Percentiles rank a stretch among this genome's conserved stretches.
Evolutionary conservation across 2,113 vertebrate genomes (phyloP).

Genomic region (Lepisosteus oculatus): DNA sequence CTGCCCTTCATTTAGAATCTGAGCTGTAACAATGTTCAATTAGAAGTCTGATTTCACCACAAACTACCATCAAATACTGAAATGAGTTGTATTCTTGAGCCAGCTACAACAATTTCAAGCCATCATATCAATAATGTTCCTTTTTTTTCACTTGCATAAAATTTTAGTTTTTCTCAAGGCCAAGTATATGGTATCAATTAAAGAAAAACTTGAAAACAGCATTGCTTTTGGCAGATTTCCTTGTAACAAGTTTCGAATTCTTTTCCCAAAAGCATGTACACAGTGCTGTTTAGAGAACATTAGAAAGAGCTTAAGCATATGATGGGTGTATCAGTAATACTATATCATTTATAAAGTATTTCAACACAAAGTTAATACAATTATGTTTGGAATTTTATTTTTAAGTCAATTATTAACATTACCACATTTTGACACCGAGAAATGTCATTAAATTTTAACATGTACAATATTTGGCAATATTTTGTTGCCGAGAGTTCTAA

Average conservation of each 20-base stretch:
- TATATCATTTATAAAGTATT: background rate
- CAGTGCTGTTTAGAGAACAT: slow-evolving; percentile 28
- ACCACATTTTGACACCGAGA: too few relatives aligned
- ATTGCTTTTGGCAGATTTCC: slow-evolving; percentile 38
- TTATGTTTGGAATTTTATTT: too few relatives aligned
- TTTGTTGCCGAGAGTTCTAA: too few relatives aligned
- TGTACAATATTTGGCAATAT: too few relatives aligned
- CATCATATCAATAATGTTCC: background rate
- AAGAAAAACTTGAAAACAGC: slow-evolving; percentile 31
- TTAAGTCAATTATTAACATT: too few relatives aligned
- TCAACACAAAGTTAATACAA: slow-evolving; percentile 35
- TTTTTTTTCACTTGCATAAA: slow-evolving; percentile 11
- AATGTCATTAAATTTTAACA: too few relatives aligned
- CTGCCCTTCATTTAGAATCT: slow-evolving; percentile 33
- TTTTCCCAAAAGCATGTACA: slow-evolving; percentile 34
- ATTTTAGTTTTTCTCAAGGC: slow-evolving; percentile 24
- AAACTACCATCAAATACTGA: slow-evolving; percentile 27
- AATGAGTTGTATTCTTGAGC: slow-evolving; percentile 13
- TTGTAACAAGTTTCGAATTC: slow-evolving; percentile 44
- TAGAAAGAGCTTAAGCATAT: slow-evolving; percentile 17
- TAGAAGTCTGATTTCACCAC: slow-evolving; percentile 21
- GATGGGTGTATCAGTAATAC: too few relatives aligned
- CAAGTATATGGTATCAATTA: slow-evolving; percentile 58
- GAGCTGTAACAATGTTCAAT: slow-evolving; percentile 3
- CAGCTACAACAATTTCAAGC: slow-evolving; percentile 26